These are phyloP conservation scores for Bradypodion pumilum DNA, from an alignment of 2,797 vertebrate species.

Conservation along the genomic window DNA sequence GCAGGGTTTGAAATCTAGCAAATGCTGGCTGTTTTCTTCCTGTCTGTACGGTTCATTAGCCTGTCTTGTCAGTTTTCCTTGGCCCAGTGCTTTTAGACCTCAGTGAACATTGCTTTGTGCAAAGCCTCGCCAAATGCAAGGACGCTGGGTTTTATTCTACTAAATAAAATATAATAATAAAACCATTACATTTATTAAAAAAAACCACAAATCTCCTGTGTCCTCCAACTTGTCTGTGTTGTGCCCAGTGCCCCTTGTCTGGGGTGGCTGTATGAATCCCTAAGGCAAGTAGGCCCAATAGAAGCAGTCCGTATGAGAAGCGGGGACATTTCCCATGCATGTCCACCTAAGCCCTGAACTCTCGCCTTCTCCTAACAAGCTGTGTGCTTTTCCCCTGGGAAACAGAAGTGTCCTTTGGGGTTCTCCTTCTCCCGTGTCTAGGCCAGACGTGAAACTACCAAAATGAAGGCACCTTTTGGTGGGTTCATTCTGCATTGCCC, in stretches of 20 bases:
- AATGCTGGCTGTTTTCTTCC: conserved; percentile 83
- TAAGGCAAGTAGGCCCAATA: not conserved
- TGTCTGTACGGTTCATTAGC: conserved; percentile 92
- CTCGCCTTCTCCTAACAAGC: not conserved
- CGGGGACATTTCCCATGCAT: no score
- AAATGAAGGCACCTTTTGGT: no score
- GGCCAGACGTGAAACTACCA: no score
- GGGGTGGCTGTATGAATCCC: not conserved
- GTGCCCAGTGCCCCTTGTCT: not conserved
- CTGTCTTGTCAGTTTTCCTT: conserved; percentile 92
- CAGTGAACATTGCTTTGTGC: conserved; percentile 92
- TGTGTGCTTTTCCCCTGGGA: not conserved
- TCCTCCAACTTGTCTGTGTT: not conserved
- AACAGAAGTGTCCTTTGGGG: not conserved
- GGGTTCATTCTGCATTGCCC: no score
- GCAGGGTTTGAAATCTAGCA: conserved; percentile 82
- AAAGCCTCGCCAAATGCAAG: conserved; percentile 72
- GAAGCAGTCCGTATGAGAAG: not conserved
- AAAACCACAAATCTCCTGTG: not conserved
- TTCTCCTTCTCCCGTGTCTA: no score
- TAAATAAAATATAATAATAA: conserved; percentile 52
- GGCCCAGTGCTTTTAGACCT: conserved; percentile 86
- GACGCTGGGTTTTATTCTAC: conserved; percentile 76
- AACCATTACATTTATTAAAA: not conserved
- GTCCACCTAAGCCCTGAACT: not conserved